phyloP scores from a whole-genome alignment of 2,113 vertebrate genomes.

The Thamnophis sirtalis region DNA sequence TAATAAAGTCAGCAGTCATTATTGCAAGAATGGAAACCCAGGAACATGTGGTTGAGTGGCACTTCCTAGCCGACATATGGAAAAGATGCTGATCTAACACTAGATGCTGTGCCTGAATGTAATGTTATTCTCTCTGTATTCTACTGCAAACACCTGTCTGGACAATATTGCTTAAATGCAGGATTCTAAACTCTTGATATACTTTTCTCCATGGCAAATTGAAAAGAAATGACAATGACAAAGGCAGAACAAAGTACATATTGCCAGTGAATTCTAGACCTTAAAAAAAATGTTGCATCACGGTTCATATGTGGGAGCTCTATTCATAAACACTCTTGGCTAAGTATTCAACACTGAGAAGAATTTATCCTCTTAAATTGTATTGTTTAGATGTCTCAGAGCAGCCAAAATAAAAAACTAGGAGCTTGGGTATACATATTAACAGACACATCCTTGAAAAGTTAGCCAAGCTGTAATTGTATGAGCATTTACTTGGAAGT shows the following conservation, averaged over 20 bases:
- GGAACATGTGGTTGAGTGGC: background rate
- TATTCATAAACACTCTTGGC: background rate
- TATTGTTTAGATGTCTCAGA: background rate
- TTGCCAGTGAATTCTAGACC: background rate
- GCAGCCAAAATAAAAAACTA: conserved; percentile 25
- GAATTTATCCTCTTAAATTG: background rate
- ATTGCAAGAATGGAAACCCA: conserved; percentile 21
- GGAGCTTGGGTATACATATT: conserved; percentile 2
- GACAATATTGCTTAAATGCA: conserved; percentile 21
- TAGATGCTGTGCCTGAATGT: background rate
- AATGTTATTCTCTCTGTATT: background rate
- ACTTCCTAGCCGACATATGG: background rate
- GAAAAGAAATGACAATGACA: conserved; percentile 10
- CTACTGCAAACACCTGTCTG: conserved; percentile 6
- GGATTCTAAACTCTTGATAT: background rate
- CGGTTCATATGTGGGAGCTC: background rate
- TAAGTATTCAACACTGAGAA: background rate
- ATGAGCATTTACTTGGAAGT: background rate
- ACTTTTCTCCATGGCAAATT: conserved; percentile 9
- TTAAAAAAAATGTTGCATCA: background rate
- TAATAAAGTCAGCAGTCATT: background rate
- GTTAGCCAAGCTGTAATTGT: background rate
- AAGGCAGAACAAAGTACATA: background rate
- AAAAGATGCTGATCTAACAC: background rate
- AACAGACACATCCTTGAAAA: background rate